Conservation (phyloP, 2,888 invertebrate genomes). For the Nasonia oneida region DNA sequence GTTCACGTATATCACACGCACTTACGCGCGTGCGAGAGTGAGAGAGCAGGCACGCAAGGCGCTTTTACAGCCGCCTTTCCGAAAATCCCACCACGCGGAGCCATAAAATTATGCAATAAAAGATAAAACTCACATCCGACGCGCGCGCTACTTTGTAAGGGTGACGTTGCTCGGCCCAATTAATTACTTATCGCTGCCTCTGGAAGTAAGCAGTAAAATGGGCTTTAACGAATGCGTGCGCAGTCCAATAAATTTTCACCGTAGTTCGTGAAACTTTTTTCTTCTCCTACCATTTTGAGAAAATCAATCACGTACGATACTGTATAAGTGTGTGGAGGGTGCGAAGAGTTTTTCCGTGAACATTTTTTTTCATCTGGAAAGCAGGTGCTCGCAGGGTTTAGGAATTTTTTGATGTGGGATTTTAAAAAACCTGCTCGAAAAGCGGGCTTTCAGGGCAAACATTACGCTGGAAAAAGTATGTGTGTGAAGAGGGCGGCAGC, state of each 20-base stretch:
- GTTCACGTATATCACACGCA: not conserved
- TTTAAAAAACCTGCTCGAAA: not conserved
- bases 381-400: too few species aligned
- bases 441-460: too few species aligned
- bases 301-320: not conserved
- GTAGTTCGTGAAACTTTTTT: not conserved
- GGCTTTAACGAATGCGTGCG: not conserved
- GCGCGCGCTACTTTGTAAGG: not conserved
- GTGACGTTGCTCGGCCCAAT: not conserved
- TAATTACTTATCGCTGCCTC: not conserved
- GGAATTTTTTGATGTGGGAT: not conserved
- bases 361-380: too few species aligned
- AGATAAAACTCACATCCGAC: not conserved
- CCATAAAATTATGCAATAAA: slow-evolving; percentile 2
- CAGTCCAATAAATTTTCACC: not conserved
- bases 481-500: too few species aligned
- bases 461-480: too few species aligned
- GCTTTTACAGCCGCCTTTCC: not conserved
- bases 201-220: not conserved
- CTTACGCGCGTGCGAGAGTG: too few species aligned
- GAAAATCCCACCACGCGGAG: not conserved
- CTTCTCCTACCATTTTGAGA: not conserved
- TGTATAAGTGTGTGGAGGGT: not conserved
- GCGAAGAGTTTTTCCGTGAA: too few species aligned
- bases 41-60: not conserved